phyloP scores from a whole-genome alignment of 2,797 vertebrate genomes.

The Pseudopleuronectes americanus region DNA sequence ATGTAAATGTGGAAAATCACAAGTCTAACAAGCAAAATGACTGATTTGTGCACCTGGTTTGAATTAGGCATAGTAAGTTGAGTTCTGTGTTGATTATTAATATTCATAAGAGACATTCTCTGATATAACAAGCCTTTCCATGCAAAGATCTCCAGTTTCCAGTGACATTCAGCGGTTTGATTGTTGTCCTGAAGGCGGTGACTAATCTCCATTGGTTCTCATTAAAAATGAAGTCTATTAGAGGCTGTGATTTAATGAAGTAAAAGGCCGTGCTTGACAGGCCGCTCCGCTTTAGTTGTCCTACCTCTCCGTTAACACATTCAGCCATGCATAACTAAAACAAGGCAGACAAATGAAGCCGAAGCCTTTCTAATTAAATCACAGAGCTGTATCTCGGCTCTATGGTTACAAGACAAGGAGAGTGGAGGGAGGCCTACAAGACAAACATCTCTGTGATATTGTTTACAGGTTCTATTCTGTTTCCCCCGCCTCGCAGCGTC shows the following conservation, averaged over 20 bases:
- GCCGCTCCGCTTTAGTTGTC: slow-evolving; percentile 30
- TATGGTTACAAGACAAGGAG: slow-evolving; percentile 50
- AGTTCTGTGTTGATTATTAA: slow-evolving; percentile 13
- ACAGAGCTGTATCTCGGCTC: slow-evolving; percentile 49
- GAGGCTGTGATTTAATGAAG: slow-evolving; percentile 58
- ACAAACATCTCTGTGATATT: slow-evolving; percentile 53
- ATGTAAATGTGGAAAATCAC: background rate
- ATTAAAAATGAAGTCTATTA: slow-evolving; percentile 47
- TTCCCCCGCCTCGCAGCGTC: slow-evolving; percentile 27
- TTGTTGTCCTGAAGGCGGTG: slow-evolving; percentile 24
- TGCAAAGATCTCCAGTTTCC: background rate
- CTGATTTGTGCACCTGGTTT: slow-evolving; percentile 1
- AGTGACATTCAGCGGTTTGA: slow-evolving; percentile 12
- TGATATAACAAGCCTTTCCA: slow-evolving; percentile 1
- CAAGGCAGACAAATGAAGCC: slow-evolving; percentile 58
- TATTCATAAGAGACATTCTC: slow-evolving; percentile 22
- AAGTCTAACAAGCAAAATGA: slow-evolving; percentile 15
- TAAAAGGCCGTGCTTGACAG: slow-evolving; percentile 54
- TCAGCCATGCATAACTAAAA: slow-evolving; percentile 61
- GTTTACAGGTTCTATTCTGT: slow-evolving; percentile 38
- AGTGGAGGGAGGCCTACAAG: slow-evolving; percentile 40
- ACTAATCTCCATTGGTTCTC: slow-evolving; percentile 51
- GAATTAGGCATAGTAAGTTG: slow-evolving; percentile 9
- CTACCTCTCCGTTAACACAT: slow-evolving; percentile 54
- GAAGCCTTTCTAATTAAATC: slow-evolving; percentile 67